Percentiles rank a stretch among this genome's conserved stretches.
These are phyloP conservation scores for Darevskia mixta DNA, from an alignment of 2,797 vertebrate species.

Conservation along the genomic window DNA sequence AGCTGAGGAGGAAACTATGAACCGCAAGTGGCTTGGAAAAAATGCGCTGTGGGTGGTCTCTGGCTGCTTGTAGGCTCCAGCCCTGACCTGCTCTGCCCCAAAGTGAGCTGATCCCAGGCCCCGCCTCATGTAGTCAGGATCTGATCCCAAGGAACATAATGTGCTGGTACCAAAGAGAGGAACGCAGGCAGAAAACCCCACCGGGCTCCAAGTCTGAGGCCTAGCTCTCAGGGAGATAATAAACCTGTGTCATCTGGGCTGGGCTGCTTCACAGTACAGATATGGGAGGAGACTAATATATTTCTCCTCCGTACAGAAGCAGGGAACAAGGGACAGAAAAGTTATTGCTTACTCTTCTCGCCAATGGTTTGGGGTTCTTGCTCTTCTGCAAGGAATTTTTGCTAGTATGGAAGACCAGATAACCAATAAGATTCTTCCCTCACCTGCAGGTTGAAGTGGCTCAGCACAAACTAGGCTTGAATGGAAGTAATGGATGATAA, in stretches of 20 bases:
- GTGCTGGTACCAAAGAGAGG: conserved; percentile 13
- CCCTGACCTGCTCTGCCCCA: background rate
- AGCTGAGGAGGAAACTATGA: background rate
- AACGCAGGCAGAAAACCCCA: background rate
- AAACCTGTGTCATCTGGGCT: background rate
- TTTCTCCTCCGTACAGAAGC: background rate
- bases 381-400: background rate
- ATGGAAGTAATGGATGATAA: background rate
- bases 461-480: background rate
- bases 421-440: too few relatives aligned
- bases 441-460: background rate
- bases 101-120: background rate
- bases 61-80: background rate
- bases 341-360: background rate
- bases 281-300: background rate
- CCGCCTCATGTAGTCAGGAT: conserved; percentile 30
- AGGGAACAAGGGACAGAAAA: background rate
- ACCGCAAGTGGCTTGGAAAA: background rate
- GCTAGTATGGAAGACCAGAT: too few relatives aligned
- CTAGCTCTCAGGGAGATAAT: background rate
- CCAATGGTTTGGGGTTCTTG: background rate
- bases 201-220: background rate
- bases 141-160: conserved; percentile 37
- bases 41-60: conserved; percentile 36
- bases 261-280: background rate